Percentiles rank a stretch among this genome's conserved stretches.
Conservation (phyloP, 2,888 invertebrate genomes). For the Tanypteryx hageni region DNA sequence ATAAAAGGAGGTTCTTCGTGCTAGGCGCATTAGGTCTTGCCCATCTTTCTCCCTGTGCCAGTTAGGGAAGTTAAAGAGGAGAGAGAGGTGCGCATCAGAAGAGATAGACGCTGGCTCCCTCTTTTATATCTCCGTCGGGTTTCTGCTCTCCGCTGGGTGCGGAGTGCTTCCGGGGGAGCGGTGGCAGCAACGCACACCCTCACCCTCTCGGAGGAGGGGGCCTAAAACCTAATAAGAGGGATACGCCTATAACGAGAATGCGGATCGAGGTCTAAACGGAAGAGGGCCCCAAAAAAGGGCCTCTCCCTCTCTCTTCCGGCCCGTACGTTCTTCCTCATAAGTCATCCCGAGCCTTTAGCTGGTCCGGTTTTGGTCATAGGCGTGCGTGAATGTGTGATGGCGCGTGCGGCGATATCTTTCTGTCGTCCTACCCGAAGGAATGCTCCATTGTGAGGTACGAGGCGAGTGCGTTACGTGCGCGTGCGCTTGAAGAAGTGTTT, state of each 20-base stretch:
- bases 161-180: not conserved
- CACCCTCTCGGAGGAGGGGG: not conserved
- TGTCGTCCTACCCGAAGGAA: not conserved
- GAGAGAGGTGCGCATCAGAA: too few species aligned
- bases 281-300: not conserved
- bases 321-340: not conserved
- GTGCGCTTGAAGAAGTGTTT: not conserved
- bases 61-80: not conserved
- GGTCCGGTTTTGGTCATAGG: constrained; percentile 4
- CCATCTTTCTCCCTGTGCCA: not conserved
- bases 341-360: not conserved
- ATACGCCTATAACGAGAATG: not conserved
- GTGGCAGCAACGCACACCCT: not conserved
- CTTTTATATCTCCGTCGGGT: not conserved
- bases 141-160: not conserved
- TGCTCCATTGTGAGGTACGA: not conserved
- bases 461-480: not conserved
- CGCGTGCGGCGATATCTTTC: not conserved
- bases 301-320: constrained; percentile 11
- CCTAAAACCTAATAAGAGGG: not conserved
- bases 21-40: not conserved
- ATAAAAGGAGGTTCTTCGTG: not conserved
- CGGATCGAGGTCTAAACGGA: not conserved
- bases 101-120: too few species aligned
- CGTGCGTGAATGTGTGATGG: not conserved